Base-by-base conservation (phyloP, 2,113 vertebrate species). In the Cyanoderma ruficeps region DNA sequence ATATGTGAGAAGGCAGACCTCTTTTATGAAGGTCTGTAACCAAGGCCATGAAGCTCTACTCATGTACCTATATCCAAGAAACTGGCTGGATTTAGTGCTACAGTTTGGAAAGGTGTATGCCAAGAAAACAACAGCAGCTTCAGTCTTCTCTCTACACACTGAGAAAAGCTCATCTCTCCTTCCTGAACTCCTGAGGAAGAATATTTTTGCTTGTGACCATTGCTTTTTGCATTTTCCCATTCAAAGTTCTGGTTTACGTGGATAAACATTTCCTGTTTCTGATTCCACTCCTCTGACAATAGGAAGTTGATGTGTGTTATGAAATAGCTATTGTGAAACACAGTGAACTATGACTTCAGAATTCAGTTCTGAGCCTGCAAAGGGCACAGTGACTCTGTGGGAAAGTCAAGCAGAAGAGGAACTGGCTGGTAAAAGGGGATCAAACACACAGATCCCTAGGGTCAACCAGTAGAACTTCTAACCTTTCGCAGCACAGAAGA, bases 201-300 rank as follows among this genome's bases (percentile, higher is more conserved):
- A 35, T 35, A n/a, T 64, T 94, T 83, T 88, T 85, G 78, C 61
- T 46, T 72, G 35, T 77, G 68, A 81, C 35, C 15, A 7, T 13
- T 74, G 41, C 0, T 17, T 89, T 91, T 90, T 81, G 44, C 39
- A 7, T 82, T 91, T 94, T 89, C 61, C 74, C 67, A 46, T n/a
- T 68, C 31, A 13, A 18, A 84, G 57, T 47, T 85, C n/a, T 0
- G 0, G 39, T 79, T 90, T 46, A n/a, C 0, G 0, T 68, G 39
- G 47, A 64, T 68, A 79, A 82, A 55, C 5, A 13, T 84, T 79
- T 94, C 70, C 65, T 60, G 42, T 87, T 72, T 81, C 30, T 77
- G 64, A 75, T 84, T 44, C 59, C 37, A 44, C 15, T 65, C 17
- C 60, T 77, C 27, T 56, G 56, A 42, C 61, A 84, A 24, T 70